These are phyloP conservation scores for Metopolophium dirhodum DNA, from an alignment of 1,140 invertebrate genomes.

Conservation along the genomic window DNA sequence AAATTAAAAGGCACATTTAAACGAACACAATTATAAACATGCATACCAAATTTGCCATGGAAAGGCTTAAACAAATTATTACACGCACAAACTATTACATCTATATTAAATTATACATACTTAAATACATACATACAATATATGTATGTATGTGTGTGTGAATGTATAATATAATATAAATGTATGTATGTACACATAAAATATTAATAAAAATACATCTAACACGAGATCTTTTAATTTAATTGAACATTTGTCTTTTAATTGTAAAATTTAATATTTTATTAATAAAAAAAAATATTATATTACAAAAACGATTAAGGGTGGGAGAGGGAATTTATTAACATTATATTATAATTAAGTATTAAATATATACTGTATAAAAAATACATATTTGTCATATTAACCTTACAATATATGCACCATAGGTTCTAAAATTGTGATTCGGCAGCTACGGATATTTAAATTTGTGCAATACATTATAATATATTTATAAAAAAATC, in stretches of 20 bases:
- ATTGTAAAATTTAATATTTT: slow-evolving; percentile 41
- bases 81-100: neutral
- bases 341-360: slow-evolving; percentile 34
- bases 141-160: neutral
- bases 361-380: slow-evolving; percentile 46
- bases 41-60: slow-evolving; percentile 54
- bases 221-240: slow-evolving; percentile 56
- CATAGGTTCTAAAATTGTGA: slow-evolving; percentile 34
- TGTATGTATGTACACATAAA: neutral
- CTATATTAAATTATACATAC: neutral
- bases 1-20: slow-evolving; percentile 55
- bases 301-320: slow-evolving; percentile 39
- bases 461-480: slow-evolving; percentile 41
- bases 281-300: slow-evolving; percentile 21
- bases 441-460: slow-evolving; percentile 24
- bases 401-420: slow-evolving; percentile 39
- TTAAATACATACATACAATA: neutral
- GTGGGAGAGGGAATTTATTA: slow-evolving; percentile 27
- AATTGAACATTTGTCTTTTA: slow-evolving; percentile 56
- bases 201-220: slow-evolving; percentile 56
- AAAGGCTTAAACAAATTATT: slow-evolving; percentile 56
- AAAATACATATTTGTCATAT: slow-evolving; percentile 48
- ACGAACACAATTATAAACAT: slow-evolving; percentile 56
- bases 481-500: slow-evolving; percentile 6
- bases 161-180: neutral